Base-by-base conservation (phyloP, 2,888 invertebrate species). In the Dryococelus australis region DNA sequence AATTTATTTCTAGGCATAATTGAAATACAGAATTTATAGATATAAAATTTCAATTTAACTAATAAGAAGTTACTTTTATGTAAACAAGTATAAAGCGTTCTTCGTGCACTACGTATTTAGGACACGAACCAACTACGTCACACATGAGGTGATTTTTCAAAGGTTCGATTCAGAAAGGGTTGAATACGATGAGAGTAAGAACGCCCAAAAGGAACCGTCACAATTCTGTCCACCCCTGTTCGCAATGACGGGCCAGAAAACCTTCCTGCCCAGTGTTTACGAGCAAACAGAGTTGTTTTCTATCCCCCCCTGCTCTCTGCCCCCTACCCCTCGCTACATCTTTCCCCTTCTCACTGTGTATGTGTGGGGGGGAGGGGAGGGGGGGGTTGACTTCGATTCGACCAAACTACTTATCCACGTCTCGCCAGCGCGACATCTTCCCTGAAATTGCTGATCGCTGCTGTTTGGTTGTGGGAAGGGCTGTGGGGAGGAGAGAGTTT, bases 271-370 rank as follows among this genome's bases (percentile, higher is more conserved):
- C 35, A 83, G 24, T 27, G 83, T 83, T 35, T 83, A 28, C 35
- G 83, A 83, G n/a, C 83, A 83, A 28, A 83, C 83, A 28, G 43
- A 83, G 83, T 28, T 83, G 83, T 83, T 35, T 83, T 83, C 35
- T 65, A 24, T 65, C n/a, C 65, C 20, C n/a, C 24, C 65, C 24
- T 65, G 65, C 83, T 83, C 24, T 83, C 83, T 27, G 83, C 27
- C 16, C 20, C 65, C 16, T n/a, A n/a, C n/a, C n/a, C n/a, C n/a
- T n/a, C n/a, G n/a, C n/a, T n/a, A n/a, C n/a, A n/a, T n/a, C n/a
- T n/a, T n/a, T n/a, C n/a, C n/a, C n/a, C n/a, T n/a, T n/a, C 20
- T 24, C 65, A 24, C 10, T 5, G 65, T 20, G 8, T 65, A 16
- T 65, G 65, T 65, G 65, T 65, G 65, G 10, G 65, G 5, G 65